phyloP scores from a whole-genome alignment of 2,113 vertebrate species.

The Gorsachius goisagi region DNA sequence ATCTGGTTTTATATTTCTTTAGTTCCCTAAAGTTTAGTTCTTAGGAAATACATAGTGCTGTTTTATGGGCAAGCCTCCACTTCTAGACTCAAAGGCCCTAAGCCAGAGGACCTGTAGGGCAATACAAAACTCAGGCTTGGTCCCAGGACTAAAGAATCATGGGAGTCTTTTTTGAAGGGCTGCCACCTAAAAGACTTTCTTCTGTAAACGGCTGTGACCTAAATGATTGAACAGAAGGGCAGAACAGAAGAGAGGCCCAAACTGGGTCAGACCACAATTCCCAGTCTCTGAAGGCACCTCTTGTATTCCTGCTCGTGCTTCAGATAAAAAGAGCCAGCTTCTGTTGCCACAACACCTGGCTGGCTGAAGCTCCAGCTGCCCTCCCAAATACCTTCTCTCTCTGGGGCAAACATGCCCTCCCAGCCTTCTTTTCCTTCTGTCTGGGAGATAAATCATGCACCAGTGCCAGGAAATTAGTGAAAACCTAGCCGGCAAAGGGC shows the following conservation, averaged over 20 bases:
- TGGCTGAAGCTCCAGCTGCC: not conserved
- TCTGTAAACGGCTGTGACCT: not conserved
- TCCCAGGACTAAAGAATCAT: not conserved
- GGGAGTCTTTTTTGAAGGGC: not conserved
- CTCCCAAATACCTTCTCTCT: not conserved
- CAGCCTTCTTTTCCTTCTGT: not conserved
- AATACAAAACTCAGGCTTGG: not conserved
- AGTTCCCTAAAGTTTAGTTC: not conserved
- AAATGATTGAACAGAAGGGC: not conserved
- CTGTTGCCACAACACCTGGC: not conserved
- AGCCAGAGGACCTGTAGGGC: not conserved
- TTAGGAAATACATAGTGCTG: not conserved
- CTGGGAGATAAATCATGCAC: not conserved
- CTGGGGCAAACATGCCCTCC: not conserved
- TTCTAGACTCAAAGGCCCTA: not conserved
- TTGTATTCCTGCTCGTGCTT: not conserved
- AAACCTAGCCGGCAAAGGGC: not conserved
- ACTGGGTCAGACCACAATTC: not conserved
- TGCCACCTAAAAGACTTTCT: not conserved
- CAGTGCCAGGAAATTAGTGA: not conserved
- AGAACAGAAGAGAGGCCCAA: not conserved
- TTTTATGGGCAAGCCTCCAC: not conserved
- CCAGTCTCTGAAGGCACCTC: not conserved
- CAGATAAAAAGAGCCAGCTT: not conserved
- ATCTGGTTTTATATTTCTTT: not conserved